Conservation (phyloP, 2,888 invertebrate genomes). For the Ennomos erosarius region DNA sequence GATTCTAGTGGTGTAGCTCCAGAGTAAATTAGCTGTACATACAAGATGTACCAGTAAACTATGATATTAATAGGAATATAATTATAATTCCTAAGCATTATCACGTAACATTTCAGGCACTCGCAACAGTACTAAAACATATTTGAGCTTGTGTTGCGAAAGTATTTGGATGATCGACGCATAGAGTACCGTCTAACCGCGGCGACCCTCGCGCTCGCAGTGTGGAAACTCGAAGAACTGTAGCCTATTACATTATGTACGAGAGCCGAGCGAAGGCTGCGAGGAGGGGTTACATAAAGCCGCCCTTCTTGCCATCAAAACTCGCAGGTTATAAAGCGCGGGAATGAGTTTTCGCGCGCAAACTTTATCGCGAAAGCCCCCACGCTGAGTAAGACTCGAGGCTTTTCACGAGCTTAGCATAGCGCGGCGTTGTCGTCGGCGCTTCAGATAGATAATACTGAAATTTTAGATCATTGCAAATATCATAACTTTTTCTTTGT, state of each 20-base stretch:
- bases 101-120: too few species aligned
- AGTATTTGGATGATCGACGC: conserved; percentile 24
- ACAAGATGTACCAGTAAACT: not conserved
- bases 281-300: conserved; percentile 57
- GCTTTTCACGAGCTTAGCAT: conserved; percentile 63
- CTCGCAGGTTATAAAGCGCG: conserved; percentile 76
- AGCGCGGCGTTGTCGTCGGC: conserved; percentile 36
- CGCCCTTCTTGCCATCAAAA: conserved; percentile 64
- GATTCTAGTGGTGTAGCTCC: too few species aligned
- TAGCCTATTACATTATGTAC: conserved; percentile 71
- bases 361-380: conserved; percentile 71
- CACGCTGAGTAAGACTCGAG: conserved; percentile 52
- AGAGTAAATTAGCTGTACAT: not conserved
- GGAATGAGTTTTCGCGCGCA: conserved; percentile 80
- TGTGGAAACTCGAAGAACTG: conserved; percentile 57
- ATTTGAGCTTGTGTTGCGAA: conserved; percentile 34
- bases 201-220: conserved; percentile 59
- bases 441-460: conserved; percentile 34
- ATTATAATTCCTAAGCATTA: too few species aligned
- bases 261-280: conserved; percentile 44
- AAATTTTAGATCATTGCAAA: conserved; percentile 12
- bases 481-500: not conserved
- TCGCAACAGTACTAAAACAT: not conserved
- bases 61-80: too few species aligned
- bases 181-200: conserved; percentile 48